Percentiles rank a stretch among this genome's conserved stretches.
Conservation (phyloP, 2,888 invertebrate genomes). For the Ariolimax columbianus region DNA sequence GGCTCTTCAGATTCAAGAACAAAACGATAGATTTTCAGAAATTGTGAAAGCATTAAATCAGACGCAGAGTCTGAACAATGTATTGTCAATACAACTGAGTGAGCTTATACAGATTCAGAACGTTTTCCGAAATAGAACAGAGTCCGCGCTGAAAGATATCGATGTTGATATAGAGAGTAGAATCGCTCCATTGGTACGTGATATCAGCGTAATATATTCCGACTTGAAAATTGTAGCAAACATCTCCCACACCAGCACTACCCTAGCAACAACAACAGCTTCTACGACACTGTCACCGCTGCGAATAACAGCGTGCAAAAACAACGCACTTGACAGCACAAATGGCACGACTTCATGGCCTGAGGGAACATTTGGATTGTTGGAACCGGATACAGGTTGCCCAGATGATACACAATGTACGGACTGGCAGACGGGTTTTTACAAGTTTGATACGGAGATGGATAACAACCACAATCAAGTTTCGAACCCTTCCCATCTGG, state of each 20-base stretch:
- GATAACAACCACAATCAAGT: background rate
- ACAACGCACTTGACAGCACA: background rate
- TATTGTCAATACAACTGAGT: background rate
- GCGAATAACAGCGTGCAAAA: background rate
- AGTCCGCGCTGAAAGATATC: background rate
- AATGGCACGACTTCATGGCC: background rate
- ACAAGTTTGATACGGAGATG: slow-evolving; percentile 6
- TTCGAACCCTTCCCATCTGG: background rate
- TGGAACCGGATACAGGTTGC: slow-evolving; percentile 2
- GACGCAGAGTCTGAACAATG: background rate
- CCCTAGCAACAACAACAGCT: background rate
- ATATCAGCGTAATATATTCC: background rate
- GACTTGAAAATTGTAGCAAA: background rate
- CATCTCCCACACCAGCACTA: background rate
- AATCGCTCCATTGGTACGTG: background rate
- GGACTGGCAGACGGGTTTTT: background rate
- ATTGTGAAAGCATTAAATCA: background rate
- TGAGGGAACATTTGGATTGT: background rate
- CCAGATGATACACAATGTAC: background rate
- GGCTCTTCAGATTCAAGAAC: background rate
- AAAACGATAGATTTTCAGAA: background rate
- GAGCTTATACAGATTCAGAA: background rate
- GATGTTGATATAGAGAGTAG: background rate
- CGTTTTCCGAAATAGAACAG: background rate
- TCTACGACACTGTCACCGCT: background rate